These are phyloP conservation scores for Tetranychus truncatus DNA, from an alignment of 2,888 invertebrate species.

Conservation along the genomic window DNA sequence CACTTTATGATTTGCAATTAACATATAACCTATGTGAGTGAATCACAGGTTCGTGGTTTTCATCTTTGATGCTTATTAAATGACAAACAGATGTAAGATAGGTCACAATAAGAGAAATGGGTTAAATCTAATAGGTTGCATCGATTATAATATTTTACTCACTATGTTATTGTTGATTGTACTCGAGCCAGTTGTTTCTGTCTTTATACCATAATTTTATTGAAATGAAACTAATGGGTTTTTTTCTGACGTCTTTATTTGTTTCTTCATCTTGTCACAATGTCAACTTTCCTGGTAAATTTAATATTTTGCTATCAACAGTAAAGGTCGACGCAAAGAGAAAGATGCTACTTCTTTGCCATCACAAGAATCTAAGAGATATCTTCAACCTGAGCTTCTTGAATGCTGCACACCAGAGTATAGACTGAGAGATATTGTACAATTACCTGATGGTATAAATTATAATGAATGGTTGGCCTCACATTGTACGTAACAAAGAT, in stretches of 20 bases:
- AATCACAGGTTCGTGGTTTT: neutral
- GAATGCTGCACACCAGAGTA: slow-evolving; percentile 83
- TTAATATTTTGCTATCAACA: slow-evolving; percentile 11
- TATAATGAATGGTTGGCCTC: slow-evolving; percentile 99
- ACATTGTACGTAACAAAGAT: slow-evolving; percentile 53
- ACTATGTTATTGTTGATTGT: too few species aligned
- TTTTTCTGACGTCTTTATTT: too few species aligned
- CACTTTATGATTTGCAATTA: too few species aligned
- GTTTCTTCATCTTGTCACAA: too few species aligned
- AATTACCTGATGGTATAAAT: slow-evolving; percentile 83
- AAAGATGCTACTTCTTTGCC: slow-evolving; percentile 43
- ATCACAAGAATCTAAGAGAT: slow-evolving; percentile 56
- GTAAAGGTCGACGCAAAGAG: slow-evolving; percentile 83
- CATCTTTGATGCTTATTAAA: slow-evolving; percentile 4
- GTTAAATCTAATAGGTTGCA: too few species aligned
- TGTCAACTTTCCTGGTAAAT: neutral
- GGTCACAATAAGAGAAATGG: too few species aligned
- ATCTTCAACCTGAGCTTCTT: slow-evolving; percentile 80
- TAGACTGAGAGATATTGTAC: slow-evolving; percentile 80
- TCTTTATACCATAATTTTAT: too few species aligned
- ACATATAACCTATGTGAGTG: too few species aligned
- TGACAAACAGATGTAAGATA: neutral
- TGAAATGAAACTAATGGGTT: too few species aligned
- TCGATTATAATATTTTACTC: too few species aligned
- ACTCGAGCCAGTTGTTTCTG: too few species aligned